Evolutionary conservation across 2,888 invertebrate genomes (phyloP), one percentile per base, ranked within the genome.

Genomic region (Aricia artaxerxes): DNA sequence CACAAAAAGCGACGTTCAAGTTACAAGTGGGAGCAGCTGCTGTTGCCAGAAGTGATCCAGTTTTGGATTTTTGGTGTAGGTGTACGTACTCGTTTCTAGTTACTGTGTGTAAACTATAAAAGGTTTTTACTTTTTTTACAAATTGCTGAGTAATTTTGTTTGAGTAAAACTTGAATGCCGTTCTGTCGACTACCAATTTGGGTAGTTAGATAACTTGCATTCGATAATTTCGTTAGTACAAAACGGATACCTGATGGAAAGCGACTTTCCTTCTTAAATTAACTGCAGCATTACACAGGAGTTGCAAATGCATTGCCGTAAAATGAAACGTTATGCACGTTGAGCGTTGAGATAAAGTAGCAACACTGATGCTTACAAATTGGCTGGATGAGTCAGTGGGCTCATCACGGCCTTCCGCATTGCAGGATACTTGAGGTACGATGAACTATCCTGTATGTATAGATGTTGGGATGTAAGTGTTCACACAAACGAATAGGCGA

Each of bases 1-100:
- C 69, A 91, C 91, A 92, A 93, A 93, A 92, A 94, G 90, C 88
- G 88, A 90, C 89, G 87, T 92, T 91, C 91, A 69, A 69, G 69
- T 93, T 92, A 93, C 93, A 93, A 89, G 87, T 85, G 84, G 84
- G 90, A 92, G 93, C 93, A 93, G 88, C 85, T 85, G 35, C 35
- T 35, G 35, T 35, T 35, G 83, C 85, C 85, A 87, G 90, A 91
- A 92, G 89, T 88, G 88, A 88, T 89, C 81, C 81, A 81, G 80
- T 82, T 82, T 81, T 81, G 81, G 79, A 69, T 35, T 31, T 78
- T 78, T 78, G 57, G 78, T 78, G 79, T 80, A 35, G 35, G 2
- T 35, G 35, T 24, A 24, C 78, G 80, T n/a, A 44, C 44, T 44
- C 31, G 31, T 3, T 49, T 49, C 49, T 38, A 40, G 2, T 57